phyloP scores from a whole-genome alignment of 92 coral and sea anemone genomes.

The Bergia puertoricense region DNA sequence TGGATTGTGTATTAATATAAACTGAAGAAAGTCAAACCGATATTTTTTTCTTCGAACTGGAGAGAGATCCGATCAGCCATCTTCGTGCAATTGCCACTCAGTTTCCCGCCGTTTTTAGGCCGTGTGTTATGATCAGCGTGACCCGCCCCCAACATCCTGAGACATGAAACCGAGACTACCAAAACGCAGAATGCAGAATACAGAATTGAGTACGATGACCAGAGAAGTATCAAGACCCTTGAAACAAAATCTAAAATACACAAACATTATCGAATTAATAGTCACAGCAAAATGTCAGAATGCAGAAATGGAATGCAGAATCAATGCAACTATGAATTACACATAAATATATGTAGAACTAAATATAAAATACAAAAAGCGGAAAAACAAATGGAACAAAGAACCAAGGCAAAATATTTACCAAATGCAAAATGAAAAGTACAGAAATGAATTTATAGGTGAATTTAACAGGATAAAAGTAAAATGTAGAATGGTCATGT shows the following conservation, averaged over 20 bases:
- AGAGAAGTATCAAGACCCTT: background rate
- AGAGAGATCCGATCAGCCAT: background rate
- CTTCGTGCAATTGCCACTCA: background rate
- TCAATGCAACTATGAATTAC: no score
- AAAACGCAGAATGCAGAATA: background rate
- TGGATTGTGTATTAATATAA: slow-evolving; percentile 19
- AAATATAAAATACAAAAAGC: no score
- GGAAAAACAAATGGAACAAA: no score
- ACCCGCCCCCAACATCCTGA: background rate
- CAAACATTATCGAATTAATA: background rate
- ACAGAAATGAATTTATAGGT: background rate
- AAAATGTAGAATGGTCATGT: background rate
- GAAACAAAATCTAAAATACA: background rate
- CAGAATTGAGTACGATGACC: background rate
- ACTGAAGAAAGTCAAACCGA: background rate
- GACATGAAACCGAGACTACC: background rate
- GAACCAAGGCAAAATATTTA: no score
- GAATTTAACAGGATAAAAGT: background rate
- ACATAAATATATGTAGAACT: no score
- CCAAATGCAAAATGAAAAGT: background rate
- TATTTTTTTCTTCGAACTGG: background rate
- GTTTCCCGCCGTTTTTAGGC: slow-evolving; percentile 15
- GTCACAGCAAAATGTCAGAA: background rate
- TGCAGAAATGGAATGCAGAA: no score
- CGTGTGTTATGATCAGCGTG: background rate